Base-by-base conservation (phyloP, 2,888 invertebrate genomes). In the Ophion ventricosus region DNA sequence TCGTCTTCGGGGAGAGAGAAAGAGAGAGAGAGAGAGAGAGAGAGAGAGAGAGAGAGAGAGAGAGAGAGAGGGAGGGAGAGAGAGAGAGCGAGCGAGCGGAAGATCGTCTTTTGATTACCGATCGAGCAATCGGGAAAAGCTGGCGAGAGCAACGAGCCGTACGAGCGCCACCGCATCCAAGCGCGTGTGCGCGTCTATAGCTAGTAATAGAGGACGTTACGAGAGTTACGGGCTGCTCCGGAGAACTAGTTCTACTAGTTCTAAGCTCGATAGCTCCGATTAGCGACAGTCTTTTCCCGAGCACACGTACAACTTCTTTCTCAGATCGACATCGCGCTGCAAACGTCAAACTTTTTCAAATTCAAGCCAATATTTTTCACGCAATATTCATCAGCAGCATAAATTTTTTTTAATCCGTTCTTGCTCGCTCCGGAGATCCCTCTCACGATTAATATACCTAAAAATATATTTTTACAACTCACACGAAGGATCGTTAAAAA, bases 61-160 rank as follows among this genome's bases (percentile, higher is more conserved):
- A n/a, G n/a, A n/a, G n/a, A n/a, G n/a, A n/a, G n/a, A n/a, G n/a
- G n/a, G n/a, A n/a, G n/a, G n/a, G n/a, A n/a, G n/a, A n/a, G n/a
- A n/a, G n/a, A n/a, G n/a, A n/a, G n/a, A 56, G 56, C 17, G 54
- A 23, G 54, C 20, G 11, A n/a, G 14, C 29, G 43, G 49, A 63
- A 29, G 63, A 69, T 69, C 59, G 63, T 54, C 49, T 25, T n/a
- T n/a, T 59, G 10, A 23, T 70, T 66, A 59, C 63, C 35, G 78
- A 70, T 78, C 70, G 35, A 23, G 70, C 70, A 70, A 63, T 70
- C 49, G 70, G 14, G 70, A 70, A 70, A 70, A 78, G 17, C 54
- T 54, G 78, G 29, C 3, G 61, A 29, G 69, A 70, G 78, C 70
- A 78, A 78, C 70, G 29, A 70, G 63, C 77, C 29, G 25, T 25